Evolutionary conservation across 2,113 vertebrate genomes (phyloP).

Genomic region (Anarhynchus alexandrinus): DNA sequence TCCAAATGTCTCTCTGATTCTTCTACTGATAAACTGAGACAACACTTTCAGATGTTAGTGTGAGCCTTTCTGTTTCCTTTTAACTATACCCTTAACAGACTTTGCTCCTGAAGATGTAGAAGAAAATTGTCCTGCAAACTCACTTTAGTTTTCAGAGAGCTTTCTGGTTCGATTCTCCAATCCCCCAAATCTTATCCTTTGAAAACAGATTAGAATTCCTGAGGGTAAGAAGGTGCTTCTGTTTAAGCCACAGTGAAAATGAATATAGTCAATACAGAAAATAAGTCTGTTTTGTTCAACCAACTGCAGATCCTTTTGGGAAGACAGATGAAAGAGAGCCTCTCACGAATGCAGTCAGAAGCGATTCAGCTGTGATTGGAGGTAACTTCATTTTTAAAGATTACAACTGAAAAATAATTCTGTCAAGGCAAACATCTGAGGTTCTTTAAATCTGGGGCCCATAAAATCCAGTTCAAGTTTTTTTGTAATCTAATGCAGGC

Average conservation of each 20-base stretch:
- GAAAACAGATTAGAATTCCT: conserved; percentile 2
- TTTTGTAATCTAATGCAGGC: not conserved
- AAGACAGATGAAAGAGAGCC: conserved; percentile 85
- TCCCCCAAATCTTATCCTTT: not conserved
- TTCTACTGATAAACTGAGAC: not conserved
- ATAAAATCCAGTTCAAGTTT: not conserved
- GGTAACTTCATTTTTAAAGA: conserved; percentile 64
- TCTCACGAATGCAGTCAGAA: conserved; percentile 79
- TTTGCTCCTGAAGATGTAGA: not conserved
- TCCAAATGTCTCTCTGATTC: not conserved
- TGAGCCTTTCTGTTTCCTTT: not conserved
- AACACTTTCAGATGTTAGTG: not conserved
- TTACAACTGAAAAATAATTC: not conserved
- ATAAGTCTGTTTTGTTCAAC: conserved; percentile 20
- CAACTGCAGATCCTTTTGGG: conserved; percentile 82
- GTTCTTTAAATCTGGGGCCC: not conserved
- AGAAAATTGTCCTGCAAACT: not conserved
- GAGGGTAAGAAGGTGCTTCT: not conserved
- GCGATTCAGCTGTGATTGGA: conserved; percentile 86
- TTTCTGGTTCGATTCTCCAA: not conserved
- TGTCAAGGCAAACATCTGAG: not conserved
- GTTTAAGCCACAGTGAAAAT: not conserved
- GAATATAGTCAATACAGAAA: not conserved
- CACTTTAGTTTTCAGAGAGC: not conserved
- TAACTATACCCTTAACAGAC: not conserved